Evolutionary conservation across 2,113 vertebrate genomes (phyloP).

Genomic region (Oplegnathus fasciatus): DNA sequence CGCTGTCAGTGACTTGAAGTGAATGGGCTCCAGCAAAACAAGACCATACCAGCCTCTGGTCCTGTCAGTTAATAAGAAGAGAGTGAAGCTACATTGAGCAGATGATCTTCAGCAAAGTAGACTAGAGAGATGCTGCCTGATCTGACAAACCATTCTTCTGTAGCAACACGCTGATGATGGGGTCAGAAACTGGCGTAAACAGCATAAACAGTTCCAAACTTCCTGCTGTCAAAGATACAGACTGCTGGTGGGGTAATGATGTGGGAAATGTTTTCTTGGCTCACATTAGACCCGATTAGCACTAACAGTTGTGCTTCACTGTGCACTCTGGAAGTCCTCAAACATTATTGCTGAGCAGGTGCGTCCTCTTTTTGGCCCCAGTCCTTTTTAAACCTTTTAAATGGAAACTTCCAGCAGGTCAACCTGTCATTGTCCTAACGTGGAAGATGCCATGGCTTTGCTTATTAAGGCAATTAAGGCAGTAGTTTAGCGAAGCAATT

Average conservation of each 20-base stretch:
- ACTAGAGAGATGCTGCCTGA: not conserved
- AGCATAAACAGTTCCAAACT: conserved; percentile 27
- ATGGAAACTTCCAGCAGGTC: not conserved
- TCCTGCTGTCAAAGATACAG: conserved; percentile 30
- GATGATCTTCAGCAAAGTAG: not conserved
- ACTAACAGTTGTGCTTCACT: conserved; percentile 35
- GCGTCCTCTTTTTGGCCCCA: not conserved
- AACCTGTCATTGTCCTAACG: not conserved
- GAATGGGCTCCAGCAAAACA: conserved; percentile 13
- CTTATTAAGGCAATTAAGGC: no score
- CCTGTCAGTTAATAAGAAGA: not conserved
- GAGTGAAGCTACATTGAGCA: not conserved
- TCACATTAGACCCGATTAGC: conserved; percentile 22
- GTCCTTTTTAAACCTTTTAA: not conserved
- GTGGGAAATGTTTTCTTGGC: conserved; percentile 65
- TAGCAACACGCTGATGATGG: not conserved
- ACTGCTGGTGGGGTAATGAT: conserved; percentile 54
- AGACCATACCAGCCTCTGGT: conserved; percentile 2
- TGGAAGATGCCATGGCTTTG: not conserved
- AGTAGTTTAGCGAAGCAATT: not conserved
- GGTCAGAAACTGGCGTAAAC: conserved; percentile 33
- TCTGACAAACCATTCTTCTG: not conserved
- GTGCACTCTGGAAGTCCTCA: conserved; percentile 24
- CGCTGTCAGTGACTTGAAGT: conserved; percentile 40
- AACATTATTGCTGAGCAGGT: conserved; percentile 29